Evolutionary conservation across 2,888 invertebrate genomes (phyloP).

Genomic region (Tanytarsus gracilentus): DNA sequence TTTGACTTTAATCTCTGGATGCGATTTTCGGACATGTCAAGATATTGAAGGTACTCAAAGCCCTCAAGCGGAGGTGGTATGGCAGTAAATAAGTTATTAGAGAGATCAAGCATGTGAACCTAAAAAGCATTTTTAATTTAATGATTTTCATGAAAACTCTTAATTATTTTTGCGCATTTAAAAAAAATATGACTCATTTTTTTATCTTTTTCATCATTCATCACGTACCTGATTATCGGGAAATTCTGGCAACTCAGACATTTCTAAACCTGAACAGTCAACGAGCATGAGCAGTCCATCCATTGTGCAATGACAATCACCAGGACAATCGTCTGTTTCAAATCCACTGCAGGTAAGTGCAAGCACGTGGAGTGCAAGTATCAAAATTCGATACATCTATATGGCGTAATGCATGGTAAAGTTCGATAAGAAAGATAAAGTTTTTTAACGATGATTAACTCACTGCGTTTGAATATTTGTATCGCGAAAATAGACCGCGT

Average conservation of each 20-base stretch:
- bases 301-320: constrained; percentile 38
- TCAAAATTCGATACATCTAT: neutral
- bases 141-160: constrained; percentile 29
- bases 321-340: constrained; percentile 35
- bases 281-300: constrained; percentile 39
- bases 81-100: constrained; percentile 51
- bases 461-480: neutral
- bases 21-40: constrained; percentile 49
- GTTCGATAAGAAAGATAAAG: constrained; percentile 7
- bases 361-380: neutral
- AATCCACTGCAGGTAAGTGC: constrained; percentile 1
- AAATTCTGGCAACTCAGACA: constrained; percentile 42
- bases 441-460: constrained; percentile 3
- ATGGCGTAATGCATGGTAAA: neutral
- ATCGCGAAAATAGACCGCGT: neutral
- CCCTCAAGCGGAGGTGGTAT: constrained; percentile 48
- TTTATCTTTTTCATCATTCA: neutral
- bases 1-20: constrained; percentile 45
- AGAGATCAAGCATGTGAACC: constrained; percentile 55
- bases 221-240: constrained; percentile 42
- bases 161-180: constrained; percentile 16
- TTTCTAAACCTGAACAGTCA: constrained; percentile 37
- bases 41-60: constrained; percentile 46
- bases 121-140: constrained; percentile 39
- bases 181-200: neutral